Base-by-base conservation (phyloP, 2,888 invertebrate genomes). In the Lucinisca nassula region DNA sequence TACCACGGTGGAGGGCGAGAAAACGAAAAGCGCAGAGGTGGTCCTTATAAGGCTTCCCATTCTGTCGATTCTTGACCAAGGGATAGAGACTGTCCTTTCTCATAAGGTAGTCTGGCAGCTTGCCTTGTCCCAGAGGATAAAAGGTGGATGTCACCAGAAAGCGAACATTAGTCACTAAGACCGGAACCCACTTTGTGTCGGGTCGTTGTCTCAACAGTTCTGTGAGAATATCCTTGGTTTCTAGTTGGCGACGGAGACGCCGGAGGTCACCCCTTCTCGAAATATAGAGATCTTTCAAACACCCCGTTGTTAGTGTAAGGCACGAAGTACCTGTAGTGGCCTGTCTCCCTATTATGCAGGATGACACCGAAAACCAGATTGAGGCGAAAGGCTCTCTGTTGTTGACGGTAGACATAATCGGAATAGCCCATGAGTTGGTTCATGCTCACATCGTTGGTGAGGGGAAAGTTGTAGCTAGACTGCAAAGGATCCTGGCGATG, bases 11-110 rank as follows among this genome's bases (percentile, higher is more conserved):
- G 0, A 81, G 30, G 51, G 84, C 72, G 55, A 89, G 32, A 73
- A 85, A 89, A 12, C 84, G 79, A 61, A 86, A 89, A 4, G 51
- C 55, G 73, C 86, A 89, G 4, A 84, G 38, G 14, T 87, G 67
- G 45, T 89, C 86, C 3, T 72, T 40, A 38, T 82, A 86, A 0
- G 38, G 70, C 72, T 77, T 74, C 12, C 75, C 58, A 24, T 35
- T 82, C 3, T 84, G 61, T 21, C n/a, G 77, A 77, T 74, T 80
- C 70, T 83, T 89, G 8, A 79, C 77, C 27, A 89, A 51, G 1
- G 89, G 78, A 27, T 77, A 74, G 12, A 89, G 32, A 37, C 82
- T 80, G 0, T 79, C 70, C 51, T 67, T 81, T 27, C 40, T 37
- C 32, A 79, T 12, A 1, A 87, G 55, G 70, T 78, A 85, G 8